Evolutionary conservation across 2,113 vertebrate species (phyloP).

Genomic region (Sprattus sprattus): DNA sequence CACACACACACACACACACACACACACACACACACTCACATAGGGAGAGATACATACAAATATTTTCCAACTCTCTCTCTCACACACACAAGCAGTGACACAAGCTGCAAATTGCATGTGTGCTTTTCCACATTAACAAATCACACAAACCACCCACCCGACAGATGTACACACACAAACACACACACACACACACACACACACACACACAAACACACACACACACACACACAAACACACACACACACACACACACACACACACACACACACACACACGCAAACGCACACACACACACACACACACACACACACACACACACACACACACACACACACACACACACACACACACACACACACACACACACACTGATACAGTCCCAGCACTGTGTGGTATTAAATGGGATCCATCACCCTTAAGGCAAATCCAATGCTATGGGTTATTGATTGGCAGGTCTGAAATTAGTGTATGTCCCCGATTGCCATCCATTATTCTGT

Average conservation of each 20-base stretch:
- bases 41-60: constrained; percentile 1
- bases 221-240: constrained; percentile 22
- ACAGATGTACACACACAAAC: constrained; percentile 14
- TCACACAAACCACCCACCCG: not conserved
- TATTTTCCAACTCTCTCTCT: not conserved
- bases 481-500: constrained; percentile 72
- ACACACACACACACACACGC: constrained; percentile 5
- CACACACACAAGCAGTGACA: not conserved
- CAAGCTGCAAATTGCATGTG: not conserved
- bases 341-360: constrained; percentile 22
- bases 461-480: constrained; percentile 72
- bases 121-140: not conserved
- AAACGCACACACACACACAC: constrained; percentile 16
- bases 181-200: constrained; percentile 17
- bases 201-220: constrained; percentile 25
- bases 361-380: not conserved
- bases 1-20: not conserved
- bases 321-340: constrained; percentile 21
- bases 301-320: constrained; percentile 26
- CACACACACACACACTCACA: not conserved
- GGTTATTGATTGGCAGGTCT: constrained; percentile 74
- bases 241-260: constrained; percentile 21
- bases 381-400: constrained; percentile 42
- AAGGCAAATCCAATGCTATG: constrained; percentile 57
- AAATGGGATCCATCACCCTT: constrained; percentile 52